phyloP scores from a whole-genome alignment of 2,888 invertebrate genomes.

The Polyploca ridens region DNA sequence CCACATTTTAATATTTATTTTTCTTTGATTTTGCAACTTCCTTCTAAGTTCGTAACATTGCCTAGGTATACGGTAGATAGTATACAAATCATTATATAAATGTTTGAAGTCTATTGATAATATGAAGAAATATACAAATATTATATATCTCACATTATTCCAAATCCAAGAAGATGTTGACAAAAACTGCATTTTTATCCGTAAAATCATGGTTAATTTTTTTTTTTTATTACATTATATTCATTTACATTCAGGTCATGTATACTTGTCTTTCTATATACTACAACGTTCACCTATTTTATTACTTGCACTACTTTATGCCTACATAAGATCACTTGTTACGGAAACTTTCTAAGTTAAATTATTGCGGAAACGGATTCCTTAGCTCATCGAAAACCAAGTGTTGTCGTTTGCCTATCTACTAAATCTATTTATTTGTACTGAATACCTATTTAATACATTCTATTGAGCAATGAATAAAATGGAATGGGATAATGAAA shows the following conservation, averaged over 20 bases:
- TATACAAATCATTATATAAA: not conserved
- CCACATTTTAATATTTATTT: constrained; percentile 47
- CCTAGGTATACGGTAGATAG: not conserved
- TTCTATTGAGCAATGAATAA: too few species aligned
- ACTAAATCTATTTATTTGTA: not conserved
- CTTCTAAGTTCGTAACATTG: not conserved
- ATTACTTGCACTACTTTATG: constrained; percentile 11
- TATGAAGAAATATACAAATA: too few species aligned
- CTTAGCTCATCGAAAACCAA: constrained; percentile 29
- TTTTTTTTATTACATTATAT: too few species aligned
- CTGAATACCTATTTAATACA: too few species aligned
- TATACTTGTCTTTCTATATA: not conserved
- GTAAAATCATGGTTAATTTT: not conserved
- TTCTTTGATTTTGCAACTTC: constrained; percentile 18
- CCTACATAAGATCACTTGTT: constrained; percentile 5
- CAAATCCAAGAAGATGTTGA: too few species aligned
- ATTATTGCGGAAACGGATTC: constrained; percentile 31
- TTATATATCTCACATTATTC: too few species aligned
- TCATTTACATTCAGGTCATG: not conserved
- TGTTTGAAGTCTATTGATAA: not conserved
- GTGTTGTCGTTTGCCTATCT: constrained; percentile 15
- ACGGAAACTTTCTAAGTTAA: constrained; percentile 25
- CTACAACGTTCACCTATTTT: not conserved
- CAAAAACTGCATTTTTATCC: not conserved
- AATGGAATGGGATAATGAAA: too few species aligned